Evolutionary conservation across 2,888 invertebrate species (phyloP).

Genomic region (Mechanitis messenoides): DNA sequence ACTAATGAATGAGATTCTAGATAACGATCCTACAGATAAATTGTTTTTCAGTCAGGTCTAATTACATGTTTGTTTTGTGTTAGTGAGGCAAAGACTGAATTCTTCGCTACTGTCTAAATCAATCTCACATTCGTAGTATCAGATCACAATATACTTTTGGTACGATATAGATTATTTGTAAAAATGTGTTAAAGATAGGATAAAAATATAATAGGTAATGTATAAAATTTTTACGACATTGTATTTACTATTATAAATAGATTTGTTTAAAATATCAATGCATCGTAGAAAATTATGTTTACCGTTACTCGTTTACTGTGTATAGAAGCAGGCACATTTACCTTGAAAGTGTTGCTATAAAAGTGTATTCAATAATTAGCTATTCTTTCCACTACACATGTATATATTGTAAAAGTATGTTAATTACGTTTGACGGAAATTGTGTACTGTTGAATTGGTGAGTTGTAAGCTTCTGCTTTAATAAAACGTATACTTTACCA

Average conservation of each 20-base stretch:
- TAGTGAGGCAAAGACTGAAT: slow-evolving; percentile 74
- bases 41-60: slow-evolving; percentile 62
- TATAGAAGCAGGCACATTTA: slow-evolving; percentile 30
- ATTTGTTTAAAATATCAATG: background rate
- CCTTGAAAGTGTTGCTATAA: slow-evolving; percentile 55
- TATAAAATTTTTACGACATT: slow-evolving; percentile 26
- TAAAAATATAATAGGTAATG: slow-evolving; percentile 19
- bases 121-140: slow-evolving; percentile 32
- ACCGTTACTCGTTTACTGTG: background rate
- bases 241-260: slow-evolving; percentile 12
- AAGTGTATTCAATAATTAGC: slow-evolving; percentile 43
- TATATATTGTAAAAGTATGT: slow-evolving; percentile 50
- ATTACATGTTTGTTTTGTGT: slow-evolving; percentile 45
- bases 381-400: slow-evolving; percentile 41
- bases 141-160: slow-evolving; percentile 26
- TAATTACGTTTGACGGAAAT: slow-evolving; percentile 69
- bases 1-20: slow-evolving; percentile 42
- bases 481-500: slow-evolving; percentile 62
- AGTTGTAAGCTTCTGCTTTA: slow-evolving; percentile 69
- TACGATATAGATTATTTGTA: slow-evolving; percentile 31
- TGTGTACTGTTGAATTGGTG: slow-evolving; percentile 56
- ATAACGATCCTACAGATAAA: slow-evolving; percentile 43
- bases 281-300: too few relatives aligned
- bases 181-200: slow-evolving; percentile 22
- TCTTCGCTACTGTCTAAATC: slow-evolving; percentile 32